These are phyloP conservation scores for Drosophila nannoptera DNA, from an alignment of 1,140 invertebrate genomes.

Conservation along the genomic window DNA sequence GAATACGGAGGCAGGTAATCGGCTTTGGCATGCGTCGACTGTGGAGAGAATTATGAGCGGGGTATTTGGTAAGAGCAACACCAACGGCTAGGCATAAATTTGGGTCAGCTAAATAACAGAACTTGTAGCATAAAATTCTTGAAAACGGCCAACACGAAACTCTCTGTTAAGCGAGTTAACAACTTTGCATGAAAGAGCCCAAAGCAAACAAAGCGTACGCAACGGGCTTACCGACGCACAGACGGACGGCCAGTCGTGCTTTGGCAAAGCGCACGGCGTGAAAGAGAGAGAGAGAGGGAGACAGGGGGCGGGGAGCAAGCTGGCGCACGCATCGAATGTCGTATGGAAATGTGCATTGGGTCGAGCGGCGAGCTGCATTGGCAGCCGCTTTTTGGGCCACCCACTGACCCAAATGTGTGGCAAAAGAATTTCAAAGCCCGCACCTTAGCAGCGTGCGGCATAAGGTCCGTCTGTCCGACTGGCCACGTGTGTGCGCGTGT, in stretches of 20 bases:
- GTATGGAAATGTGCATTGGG: conserved; percentile 59
- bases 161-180: conserved; percentile 71
- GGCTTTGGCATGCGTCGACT: neutral
- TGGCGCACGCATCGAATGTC: conserved; percentile 28
- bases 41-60: neutral
- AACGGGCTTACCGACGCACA: conserved; percentile 27
- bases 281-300: no score
- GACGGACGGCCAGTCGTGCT: neutral
- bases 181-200: conserved; percentile 71
- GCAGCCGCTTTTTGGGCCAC: conserved; percentile 53
- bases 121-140: conserved; percentile 53
- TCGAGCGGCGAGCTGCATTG: conserved; percentile 27
- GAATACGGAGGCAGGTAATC: neutral
- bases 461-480: no score
- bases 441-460: conserved; percentile 23
- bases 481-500: neutral
- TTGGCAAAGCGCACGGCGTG: no score
- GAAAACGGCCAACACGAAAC: conserved; percentile 25
- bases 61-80: conserved; percentile 14
- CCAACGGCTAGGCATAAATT: conserved; percentile 28
- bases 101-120: conserved; percentile 75
- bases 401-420: conserved; percentile 63
- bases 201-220: conserved; percentile 59
- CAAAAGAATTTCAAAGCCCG: conserved; percentile 55
- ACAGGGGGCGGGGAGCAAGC: neutral